phyloP scores from a whole-genome alignment of 2,888 invertebrate species.

The Anodontia alba region DNA sequence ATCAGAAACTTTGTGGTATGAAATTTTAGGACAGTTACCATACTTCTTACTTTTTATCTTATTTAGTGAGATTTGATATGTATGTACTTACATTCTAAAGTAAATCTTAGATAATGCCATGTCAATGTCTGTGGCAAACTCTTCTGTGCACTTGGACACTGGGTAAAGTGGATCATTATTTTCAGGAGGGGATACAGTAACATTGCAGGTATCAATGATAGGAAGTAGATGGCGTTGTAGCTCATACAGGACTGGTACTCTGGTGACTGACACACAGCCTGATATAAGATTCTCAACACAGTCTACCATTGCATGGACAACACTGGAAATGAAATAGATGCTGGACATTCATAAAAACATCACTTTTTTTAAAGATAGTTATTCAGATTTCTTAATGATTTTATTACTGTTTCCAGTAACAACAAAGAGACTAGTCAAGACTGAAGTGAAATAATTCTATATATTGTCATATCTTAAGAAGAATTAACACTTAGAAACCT shows the following conservation, averaged over 20 bases:
- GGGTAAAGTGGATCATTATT: conserved; percentile 1
- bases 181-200: background rate
- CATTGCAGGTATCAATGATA: background rate
- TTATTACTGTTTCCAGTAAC: too few species aligned
- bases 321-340: conserved; percentile 29
- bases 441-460: too few species aligned
- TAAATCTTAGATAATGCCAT: conserved; percentile 17
- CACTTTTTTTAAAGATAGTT: too few species aligned
- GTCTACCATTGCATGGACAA: conserved; percentile 35
- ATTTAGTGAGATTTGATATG: too few species aligned
- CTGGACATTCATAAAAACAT: too few species aligned
- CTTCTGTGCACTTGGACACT: conserved; percentile 31
- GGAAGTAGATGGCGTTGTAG: conserved; percentile 36
- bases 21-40: too few species aligned
- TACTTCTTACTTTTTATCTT: too few species aligned
- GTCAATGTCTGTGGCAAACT: conserved; percentile 25
- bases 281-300: conserved; percentile 35
- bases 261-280: conserved; percentile 44
- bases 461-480: too few species aligned
- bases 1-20: too few species aligned
- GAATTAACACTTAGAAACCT: too few species aligned
- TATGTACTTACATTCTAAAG: conserved; percentile 17
- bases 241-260: conserved; percentile 44
- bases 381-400: too few species aligned
- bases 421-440: too few species aligned